A percentile compares a stretch with the other conserved stretches of the same genome.
phyloP scores from a whole-genome alignment of 2,113 vertebrate genomes.

The Muntiacus reevesi region DNA sequence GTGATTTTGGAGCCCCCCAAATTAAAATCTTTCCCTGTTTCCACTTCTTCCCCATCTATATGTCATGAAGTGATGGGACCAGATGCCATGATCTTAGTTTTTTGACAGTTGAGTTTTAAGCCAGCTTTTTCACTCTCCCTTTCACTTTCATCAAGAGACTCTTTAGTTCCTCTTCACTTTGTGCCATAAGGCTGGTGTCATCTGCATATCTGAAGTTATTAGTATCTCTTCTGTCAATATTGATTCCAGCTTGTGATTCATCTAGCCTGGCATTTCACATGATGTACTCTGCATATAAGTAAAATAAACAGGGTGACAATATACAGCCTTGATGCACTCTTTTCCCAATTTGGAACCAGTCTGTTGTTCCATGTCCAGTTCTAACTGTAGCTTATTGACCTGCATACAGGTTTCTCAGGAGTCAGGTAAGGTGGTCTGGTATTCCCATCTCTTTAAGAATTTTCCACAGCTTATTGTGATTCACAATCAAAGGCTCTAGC shows the following conservation, averaged over 20 bases:
- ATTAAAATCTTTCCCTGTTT: not conserved
- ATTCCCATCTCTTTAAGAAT: not conserved
- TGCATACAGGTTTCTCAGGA: not conserved
- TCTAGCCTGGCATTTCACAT: not conserved
- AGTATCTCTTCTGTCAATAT: not conserved
- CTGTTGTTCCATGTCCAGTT: not conserved
- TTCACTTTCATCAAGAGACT: not conserved
- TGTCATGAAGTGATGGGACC: not conserved
- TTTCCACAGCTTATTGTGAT: not conserved
- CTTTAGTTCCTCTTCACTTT: not conserved
- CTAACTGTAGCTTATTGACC: not conserved
- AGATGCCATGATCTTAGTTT: not conserved
- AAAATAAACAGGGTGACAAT: not conserved
- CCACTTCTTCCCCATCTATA: not conserved
- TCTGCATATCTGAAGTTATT: not conserved
- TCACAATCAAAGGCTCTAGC: not conserved
- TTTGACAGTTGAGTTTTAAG: not conserved
- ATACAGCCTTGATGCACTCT: not conserved
- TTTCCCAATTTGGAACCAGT: not conserved
- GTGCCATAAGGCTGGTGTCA: not conserved
- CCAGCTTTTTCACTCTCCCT: not conserved
- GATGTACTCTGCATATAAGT: not conserved
- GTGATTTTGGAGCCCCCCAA: not conserved
- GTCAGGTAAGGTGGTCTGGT: not conserved
- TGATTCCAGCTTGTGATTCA: not conserved